Evolutionary conservation across 2,113 vertebrate genomes (phyloP).

Genomic region (Hystrix cristata): DNA sequence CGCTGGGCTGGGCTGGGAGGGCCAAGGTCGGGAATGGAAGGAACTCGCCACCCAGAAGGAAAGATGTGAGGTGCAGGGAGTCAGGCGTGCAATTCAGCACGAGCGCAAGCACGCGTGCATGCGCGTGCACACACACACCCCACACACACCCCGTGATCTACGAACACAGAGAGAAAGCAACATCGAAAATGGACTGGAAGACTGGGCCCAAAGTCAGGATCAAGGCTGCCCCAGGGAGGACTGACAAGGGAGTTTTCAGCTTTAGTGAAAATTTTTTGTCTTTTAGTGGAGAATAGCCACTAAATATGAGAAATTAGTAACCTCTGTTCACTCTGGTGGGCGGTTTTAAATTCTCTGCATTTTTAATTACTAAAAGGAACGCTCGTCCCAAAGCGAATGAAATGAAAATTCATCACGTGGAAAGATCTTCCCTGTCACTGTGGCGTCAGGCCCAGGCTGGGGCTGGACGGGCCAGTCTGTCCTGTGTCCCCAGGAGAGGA

Average conservation of each 20-base stretch:
- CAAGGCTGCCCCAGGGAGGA: not conserved
- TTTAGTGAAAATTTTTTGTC: constrained; percentile 4
- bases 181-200: not conserved
- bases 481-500: not conserved
- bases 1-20: not conserved
- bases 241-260: not conserved
- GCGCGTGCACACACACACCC: not conserved
- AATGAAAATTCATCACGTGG: constrained; percentile 26
- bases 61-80: not conserved
- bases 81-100: not conserved
- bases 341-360: not conserved
- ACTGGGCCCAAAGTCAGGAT: not conserved
- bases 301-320: constrained; percentile 59
- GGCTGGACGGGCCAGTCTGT: not conserved
- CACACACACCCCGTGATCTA: not conserved
- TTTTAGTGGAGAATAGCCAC: constrained; percentile 28
- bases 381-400: constrained; percentile 30
- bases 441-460: not conserved
- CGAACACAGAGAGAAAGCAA: not conserved
- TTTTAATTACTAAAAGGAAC: constrained; percentile 64
- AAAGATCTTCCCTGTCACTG: not conserved
- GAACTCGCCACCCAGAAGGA: too few species aligned
- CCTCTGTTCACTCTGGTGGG: constrained; percentile 7
- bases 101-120: too few species aligned
- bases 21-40: not conserved